These are phyloP conservation scores for Emydoidea blandingii DNA, from an alignment of 2,797 vertebrate species.

Conservation along the genomic window DNA sequence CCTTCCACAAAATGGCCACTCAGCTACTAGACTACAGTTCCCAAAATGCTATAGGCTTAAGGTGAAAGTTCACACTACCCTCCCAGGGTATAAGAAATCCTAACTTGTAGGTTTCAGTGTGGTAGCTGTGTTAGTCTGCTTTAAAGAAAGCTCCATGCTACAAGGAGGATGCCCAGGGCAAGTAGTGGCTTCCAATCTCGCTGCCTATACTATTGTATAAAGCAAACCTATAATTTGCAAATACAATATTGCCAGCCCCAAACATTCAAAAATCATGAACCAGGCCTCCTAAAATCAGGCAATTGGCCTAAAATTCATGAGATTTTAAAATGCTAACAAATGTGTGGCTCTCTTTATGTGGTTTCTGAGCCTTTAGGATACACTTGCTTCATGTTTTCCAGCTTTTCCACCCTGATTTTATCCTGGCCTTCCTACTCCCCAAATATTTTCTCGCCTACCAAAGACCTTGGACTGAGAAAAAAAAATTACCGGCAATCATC, in stretches of 20 bases:
- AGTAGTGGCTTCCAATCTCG: not conserved
- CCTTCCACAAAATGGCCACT: not conserved
- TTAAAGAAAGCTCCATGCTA: not conserved
- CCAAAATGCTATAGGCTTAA: not conserved
- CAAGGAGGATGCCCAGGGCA: not conserved
- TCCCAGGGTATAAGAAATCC: not conserved
- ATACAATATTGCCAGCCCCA: not conserved
- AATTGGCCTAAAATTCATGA: not conserved
- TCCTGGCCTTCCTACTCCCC: not conserved
- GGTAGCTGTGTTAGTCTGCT: not conserved
- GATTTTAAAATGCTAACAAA: not conserved
- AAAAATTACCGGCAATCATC: not conserved
- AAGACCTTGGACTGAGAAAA: not conserved
- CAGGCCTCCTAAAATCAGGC: not conserved
- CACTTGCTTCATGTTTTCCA: not conserved
- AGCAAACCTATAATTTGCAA: not conserved
- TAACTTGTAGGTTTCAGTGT: not conserved
- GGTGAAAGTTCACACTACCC: not conserved
- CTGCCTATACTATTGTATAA: not conserved
- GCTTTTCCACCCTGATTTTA: not conserved
- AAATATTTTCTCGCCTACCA: not conserved
- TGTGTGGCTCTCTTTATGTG: not conserved
- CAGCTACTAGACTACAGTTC: not conserved
- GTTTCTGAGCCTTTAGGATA: not conserved
- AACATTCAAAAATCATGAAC: not conserved